Evolutionary conservation across 2,113 vertebrate genomes (phyloP).

Genomic region (Dolichallabes microphthalmus): DNA sequence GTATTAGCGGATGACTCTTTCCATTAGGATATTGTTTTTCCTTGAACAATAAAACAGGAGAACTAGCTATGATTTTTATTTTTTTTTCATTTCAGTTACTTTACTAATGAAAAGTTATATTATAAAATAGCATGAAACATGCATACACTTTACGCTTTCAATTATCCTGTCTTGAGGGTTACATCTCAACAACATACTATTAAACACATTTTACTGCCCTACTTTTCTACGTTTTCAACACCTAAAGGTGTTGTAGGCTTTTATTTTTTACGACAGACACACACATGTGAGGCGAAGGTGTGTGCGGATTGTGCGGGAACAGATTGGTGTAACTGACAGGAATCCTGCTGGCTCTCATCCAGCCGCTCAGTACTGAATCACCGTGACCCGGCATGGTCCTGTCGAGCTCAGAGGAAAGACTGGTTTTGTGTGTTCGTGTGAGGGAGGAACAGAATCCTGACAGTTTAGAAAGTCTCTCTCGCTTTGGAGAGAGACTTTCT

Average conservation of each 20-base stretch:
- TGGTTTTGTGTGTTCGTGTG: slow-evolving; percentile 31
- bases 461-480: not conserved
- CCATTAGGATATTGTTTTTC: not conserved
- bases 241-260: not conserved
- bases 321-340: slow-evolving; percentile 24
- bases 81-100: not conserved
- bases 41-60: not conserved
- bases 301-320: slow-evolving; percentile 8
- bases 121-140: not conserved
- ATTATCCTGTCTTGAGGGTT: not conserved
- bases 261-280: not conserved
- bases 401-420: slow-evolving; percentile 36
- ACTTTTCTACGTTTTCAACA: not conserved
- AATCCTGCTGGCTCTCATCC: slow-evolving; percentile 44
- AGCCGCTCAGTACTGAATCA: slow-evolving; percentile 9
- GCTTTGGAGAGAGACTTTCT: not conserved
- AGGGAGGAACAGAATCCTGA: not conserved
- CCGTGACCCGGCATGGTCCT: slow-evolving; percentile 50
- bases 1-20: not conserved
- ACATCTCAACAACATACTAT: not conserved
- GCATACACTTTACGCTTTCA: not conserved
- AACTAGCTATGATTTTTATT: not conserved
- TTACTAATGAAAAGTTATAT: not conserved
- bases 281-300: not conserved
- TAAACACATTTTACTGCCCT: not conserved